A percentile compares a stretch with the other conserved stretches of the same genome.
These are phyloP conservation scores for Mastomys coucha DNA, from an alignment of 2,113 vertebrate genomes.

Conservation along the genomic window DNA sequence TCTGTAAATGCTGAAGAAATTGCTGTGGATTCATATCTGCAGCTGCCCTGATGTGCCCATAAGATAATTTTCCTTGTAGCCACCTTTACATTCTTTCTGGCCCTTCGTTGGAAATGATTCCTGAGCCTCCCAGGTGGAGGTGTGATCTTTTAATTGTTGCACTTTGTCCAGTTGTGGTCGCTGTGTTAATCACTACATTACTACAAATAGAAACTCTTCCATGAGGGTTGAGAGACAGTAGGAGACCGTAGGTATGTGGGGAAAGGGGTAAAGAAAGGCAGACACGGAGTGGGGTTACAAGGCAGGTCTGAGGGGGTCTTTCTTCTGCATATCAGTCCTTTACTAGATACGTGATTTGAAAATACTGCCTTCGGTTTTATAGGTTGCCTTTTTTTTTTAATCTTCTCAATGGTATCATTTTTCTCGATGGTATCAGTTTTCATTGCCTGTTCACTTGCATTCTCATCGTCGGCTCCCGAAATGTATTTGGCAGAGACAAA, in stretches of 20 bases:
- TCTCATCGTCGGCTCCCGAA: conserved; percentile 1
- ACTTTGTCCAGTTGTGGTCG: background rate
- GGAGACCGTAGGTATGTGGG: background rate
- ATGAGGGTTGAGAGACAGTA: background rate
- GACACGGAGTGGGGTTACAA: background rate
- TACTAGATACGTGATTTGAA: conserved; percentile 28
- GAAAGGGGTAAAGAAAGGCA: background rate
- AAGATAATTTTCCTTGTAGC: background rate
- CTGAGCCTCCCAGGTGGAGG: background rate
- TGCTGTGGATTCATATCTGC: background rate
- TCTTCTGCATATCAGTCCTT: background rate
- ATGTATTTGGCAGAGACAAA: background rate
- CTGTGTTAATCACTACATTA: background rate
- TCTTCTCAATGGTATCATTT: background rate
- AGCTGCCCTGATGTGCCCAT: background rate
- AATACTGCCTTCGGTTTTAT: background rate
- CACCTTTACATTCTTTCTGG: background rate
- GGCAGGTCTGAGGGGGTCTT: background rate
- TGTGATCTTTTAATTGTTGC: background rate
- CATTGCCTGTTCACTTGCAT: background rate
- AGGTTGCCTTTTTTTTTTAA: conserved; percentile 24
- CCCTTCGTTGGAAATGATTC: background rate
- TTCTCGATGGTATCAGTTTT: conserved; percentile 6
- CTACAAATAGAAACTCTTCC: background rate
- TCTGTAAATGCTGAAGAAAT: background rate